Evolutionary conservation across 1,140 invertebrate species (phyloP).

Genomic region (Plectus sambesii): DNA sequence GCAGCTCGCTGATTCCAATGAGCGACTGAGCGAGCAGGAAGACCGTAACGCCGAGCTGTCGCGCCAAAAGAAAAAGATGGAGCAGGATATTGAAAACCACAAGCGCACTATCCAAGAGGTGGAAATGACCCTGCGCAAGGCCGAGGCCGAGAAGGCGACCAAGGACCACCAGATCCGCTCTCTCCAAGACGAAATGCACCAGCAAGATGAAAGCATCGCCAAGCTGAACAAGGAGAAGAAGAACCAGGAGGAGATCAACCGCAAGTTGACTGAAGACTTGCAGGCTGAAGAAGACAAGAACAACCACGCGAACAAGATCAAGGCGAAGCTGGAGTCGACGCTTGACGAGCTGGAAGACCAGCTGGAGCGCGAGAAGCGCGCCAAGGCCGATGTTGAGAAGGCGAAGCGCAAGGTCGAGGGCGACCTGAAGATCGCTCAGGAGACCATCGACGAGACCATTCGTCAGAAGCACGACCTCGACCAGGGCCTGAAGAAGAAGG

Average conservation of each 20-base stretch:
- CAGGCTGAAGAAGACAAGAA: slow-evolving; percentile 96
- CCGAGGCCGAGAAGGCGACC: slow-evolving; percentile 79
- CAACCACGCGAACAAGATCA: slow-evolving; percentile 95
- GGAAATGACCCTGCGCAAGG: slow-evolving; percentile 46
- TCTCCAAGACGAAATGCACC: slow-evolving; percentile 95
- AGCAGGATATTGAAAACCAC: slow-evolving; percentile 35
- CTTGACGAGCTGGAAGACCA: slow-evolving; percentile 71
- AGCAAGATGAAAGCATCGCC: slow-evolving; percentile 97
- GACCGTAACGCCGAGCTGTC: slow-evolving; percentile 25
- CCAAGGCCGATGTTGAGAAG: slow-evolving; percentile 92
- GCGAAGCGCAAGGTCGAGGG: slow-evolving; percentile 76
- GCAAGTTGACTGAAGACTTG: slow-evolving; percentile 91
- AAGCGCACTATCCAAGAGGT: slow-evolving; percentile 45
- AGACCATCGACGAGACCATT: slow-evolving; percentile 23
- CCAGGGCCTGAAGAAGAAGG: slow-evolving; percentile 30
- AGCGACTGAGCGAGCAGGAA: slow-evolving; percentile 32
- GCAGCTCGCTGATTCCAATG: slow-evolving; percentile 19
- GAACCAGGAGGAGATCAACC: slow-evolving; percentile 74
- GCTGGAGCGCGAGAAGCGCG: slow-evolving; percentile 95
- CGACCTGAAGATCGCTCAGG: slow-evolving; percentile 92
- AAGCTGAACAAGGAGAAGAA: slow-evolving; percentile 99
- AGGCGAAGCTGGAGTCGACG: slow-evolving; percentile 91
- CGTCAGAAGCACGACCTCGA: slow-evolving; percentile 39
- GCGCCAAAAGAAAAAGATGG: slow-evolving; percentile 30
- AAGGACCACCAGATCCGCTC: slow-evolving; percentile 98